Evolutionary conservation across 2,797 vertebrate species (phyloP).

Genomic region (Sarcophilus harrisii): DNA sequence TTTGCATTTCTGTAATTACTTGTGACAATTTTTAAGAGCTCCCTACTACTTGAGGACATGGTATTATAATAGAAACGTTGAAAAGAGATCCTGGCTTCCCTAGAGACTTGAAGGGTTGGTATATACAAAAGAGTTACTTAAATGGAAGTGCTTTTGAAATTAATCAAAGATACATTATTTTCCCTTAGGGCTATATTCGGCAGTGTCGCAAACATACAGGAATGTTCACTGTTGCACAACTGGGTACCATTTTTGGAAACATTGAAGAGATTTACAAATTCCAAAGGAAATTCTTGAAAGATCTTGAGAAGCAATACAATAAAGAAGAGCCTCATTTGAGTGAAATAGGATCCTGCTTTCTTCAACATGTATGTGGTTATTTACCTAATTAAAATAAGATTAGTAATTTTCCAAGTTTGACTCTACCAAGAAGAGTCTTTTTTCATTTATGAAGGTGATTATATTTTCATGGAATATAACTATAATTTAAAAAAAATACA

Average conservation of each 20-base stretch:
- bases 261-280: conserved; percentile 99
- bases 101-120: not conserved
- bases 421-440: not conserved
- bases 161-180: conserved; percentile 15
- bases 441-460: conserved; percentile 17
- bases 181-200: conserved; percentile 94
- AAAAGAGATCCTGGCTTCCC: conserved; percentile 8
- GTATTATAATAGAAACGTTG: not conserved
- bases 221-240: conserved; percentile 94
- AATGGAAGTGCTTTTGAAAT: conserved; percentile 14
- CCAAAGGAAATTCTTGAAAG: conserved; percentile 95
- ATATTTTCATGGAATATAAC: conserved; percentile 4
- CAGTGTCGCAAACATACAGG: conserved; percentile 96
- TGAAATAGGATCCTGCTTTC: conserved; percentile 97
- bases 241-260: conserved; percentile 98
- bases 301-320: conserved; percentile 97
- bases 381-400: conserved; percentile 33
- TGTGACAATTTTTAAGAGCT: not conserved
- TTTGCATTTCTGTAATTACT: conserved; percentile 12
- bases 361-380: conserved; percentile 90
- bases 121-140: conserved; percentile 28
- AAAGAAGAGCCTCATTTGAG: conserved; percentile 95
- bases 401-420: not conserved
- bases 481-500: not conserved
- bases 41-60: not conserved